Evolutionary conservation across 92 coral and sea anemone species (phyloP).

Genomic region (Actinernus sp.): DNA sequence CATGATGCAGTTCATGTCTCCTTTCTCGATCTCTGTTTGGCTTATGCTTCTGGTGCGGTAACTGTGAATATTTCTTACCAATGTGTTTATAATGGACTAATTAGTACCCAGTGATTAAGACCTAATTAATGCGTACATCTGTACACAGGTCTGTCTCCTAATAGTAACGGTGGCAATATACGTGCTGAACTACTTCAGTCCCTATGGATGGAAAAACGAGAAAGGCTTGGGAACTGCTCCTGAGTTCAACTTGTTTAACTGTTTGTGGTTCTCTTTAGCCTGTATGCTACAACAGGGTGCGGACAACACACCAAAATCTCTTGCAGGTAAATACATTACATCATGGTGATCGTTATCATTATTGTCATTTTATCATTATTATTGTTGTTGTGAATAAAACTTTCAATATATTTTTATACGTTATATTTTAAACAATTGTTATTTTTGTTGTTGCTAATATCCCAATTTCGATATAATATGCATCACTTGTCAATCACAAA

Average conservation of each 20-base stretch:
- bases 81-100: too few relatives aligned
- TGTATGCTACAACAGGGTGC: constrained; percentile 85
- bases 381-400: too few relatives aligned
- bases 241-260: constrained; percentile 58
- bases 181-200: constrained; percentile 62
- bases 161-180: constrained; percentile 48
- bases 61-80: too few relatives aligned
- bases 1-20: constrained; percentile 67
- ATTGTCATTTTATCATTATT: neutral
- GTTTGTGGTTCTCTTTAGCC: constrained; percentile 73
- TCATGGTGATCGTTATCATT: neutral
- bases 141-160: constrained; percentile 25
- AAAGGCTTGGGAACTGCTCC: constrained; percentile 52
- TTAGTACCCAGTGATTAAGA: too few relatives aligned
- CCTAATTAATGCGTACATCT: too few relatives aligned
- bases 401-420: constrained; percentile 8
- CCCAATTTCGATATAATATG: too few relatives aligned
- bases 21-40: constrained; percentile 73
- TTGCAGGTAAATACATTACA: constrained; percentile 29
- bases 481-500: too few relatives aligned
- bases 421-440: constrained; percentile 44
- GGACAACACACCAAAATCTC: constrained; percentile 60
- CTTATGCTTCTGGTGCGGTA: constrained; percentile 40
- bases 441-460: too few relatives aligned
- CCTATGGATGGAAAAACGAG: constrained; percentile 72